Conservation (phyloP, 2,113 vertebrate species). For the Leucopternis melanops region DNA sequence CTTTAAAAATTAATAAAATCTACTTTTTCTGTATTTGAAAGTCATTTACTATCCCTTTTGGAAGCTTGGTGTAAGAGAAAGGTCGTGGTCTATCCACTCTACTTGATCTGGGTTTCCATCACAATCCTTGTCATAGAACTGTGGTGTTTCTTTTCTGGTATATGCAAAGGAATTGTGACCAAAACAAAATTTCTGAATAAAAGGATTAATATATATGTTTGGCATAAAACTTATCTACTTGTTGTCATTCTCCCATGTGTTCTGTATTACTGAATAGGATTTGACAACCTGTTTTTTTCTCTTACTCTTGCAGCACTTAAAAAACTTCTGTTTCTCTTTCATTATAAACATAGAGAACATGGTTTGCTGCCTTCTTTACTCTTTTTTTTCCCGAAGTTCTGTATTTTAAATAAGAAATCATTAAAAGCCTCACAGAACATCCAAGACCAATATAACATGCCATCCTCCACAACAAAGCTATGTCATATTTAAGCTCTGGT, state of each 20-base stretch:
- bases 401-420: not conserved
- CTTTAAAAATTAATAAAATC: not conserved
- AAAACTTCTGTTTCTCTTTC: not conserved
- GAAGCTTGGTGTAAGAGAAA: not conserved
- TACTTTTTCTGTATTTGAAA: not conserved
- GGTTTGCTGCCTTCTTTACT: not conserved
- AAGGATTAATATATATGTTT: not conserved
- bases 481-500: constrained; percentile 27
- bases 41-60: not conserved
- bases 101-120: not conserved
- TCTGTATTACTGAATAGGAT: not conserved
- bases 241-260: not conserved
- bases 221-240: not conserved
- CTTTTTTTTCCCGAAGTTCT: not conserved
- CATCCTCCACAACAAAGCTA: constrained; percentile 8
- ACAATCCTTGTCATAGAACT: not conserved
- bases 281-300: not conserved
- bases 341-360: not conserved
- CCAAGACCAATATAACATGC: not conserved
- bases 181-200: not conserved
- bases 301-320: not conserved
- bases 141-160: not conserved
- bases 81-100: not conserved
- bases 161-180: not conserved
- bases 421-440: not conserved